These are phyloP conservation scores for Esox lucius DNA, from an alignment of 2,797 vertebrate species.

Conservation along the genomic window DNA sequence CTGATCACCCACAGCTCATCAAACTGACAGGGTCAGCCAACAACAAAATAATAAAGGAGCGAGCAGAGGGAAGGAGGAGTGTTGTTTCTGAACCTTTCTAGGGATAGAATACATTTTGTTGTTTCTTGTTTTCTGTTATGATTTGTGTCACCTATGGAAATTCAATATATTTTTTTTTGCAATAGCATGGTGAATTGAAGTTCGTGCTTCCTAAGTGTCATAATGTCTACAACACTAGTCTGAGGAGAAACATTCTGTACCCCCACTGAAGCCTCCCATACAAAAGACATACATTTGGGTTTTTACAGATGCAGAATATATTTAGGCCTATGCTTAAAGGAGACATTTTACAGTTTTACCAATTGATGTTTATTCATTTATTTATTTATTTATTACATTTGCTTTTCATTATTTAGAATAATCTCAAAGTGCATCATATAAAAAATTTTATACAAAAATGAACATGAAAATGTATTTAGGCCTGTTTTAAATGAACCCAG, in stretches of 20 bases:
- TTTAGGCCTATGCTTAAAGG: constrained; percentile 18
- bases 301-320: constrained; percentile 2
- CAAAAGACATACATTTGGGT: not conserved
- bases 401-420: too few relatives aligned
- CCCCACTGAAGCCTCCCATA: not conserved
- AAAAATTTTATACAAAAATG: too few relatives aligned
- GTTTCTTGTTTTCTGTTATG: not conserved
- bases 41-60: constrained; percentile 16
- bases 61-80: constrained; percentile 17
- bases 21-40: constrained; percentile 61
- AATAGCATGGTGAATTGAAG: not conserved
- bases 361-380: too few relatives aligned
- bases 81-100: constrained; percentile 35
- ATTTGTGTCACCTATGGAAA: not conserved
- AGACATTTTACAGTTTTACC: not conserved
- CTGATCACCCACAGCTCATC: constrained; percentile 66
- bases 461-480: too few relatives aligned
- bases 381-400: too few relatives aligned
- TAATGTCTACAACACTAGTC: not conserved
- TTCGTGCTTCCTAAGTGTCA: not conserved
- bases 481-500: too few relatives aligned
- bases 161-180: not conserved
- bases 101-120: not conserved
- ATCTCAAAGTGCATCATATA: too few relatives aligned
- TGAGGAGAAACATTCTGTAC: not conserved